phyloP scores from a whole-genome alignment of 2,797 vertebrate genomes.

The Enteromius unitaeniatus region DNA sequence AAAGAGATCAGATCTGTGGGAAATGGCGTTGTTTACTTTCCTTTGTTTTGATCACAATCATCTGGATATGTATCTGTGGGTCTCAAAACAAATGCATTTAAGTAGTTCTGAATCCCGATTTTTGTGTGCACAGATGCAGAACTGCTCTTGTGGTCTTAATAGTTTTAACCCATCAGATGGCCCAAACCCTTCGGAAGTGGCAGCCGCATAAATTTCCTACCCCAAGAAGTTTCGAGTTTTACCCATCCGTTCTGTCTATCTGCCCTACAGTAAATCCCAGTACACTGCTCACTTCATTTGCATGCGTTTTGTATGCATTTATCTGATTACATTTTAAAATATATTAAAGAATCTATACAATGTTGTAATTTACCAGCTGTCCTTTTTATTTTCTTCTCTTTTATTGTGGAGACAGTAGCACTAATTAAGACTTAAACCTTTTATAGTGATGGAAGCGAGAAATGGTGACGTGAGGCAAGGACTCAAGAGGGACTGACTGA shows the following conservation, averaged over 20 bases:
- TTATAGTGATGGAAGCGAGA: slow-evolving; percentile 73
- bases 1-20: slow-evolving; percentile 37
- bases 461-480: slow-evolving; percentile 77
- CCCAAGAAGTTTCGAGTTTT: slow-evolving; percentile 48
- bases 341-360: slow-evolving; percentile 7
- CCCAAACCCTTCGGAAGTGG: slow-evolving; percentile 61
- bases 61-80: slow-evolving; percentile 68
- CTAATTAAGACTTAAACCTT: slow-evolving; percentile 80
- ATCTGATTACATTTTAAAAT: neutral
- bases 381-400: slow-evolving; percentile 66
- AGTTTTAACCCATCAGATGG: slow-evolving; percentile 80
- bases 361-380: slow-evolving; percentile 59
- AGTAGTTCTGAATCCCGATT: slow-evolving; percentile 67
- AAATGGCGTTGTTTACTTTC: slow-evolving; percentile 51
- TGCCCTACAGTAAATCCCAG: slow-evolving; percentile 22
- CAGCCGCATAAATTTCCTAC: slow-evolving; percentile 51
- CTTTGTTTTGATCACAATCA: slow-evolving; percentile 61
- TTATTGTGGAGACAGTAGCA: slow-evolving; percentile 68
- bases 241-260: slow-evolving; percentile 12
- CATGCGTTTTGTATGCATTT: neutral
- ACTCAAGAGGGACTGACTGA: slow-evolving; percentile 52
- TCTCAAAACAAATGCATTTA: slow-evolving; percentile 67
- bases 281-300: neutral
- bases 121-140: slow-evolving; percentile 77
- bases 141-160: slow-evolving; percentile 74